A percentile compares a stretch with the other conserved stretches of the same genome.
phyloP scores from a whole-genome alignment of 2,797 vertebrate species.

The Pachyuromys duprasi region DNA sequence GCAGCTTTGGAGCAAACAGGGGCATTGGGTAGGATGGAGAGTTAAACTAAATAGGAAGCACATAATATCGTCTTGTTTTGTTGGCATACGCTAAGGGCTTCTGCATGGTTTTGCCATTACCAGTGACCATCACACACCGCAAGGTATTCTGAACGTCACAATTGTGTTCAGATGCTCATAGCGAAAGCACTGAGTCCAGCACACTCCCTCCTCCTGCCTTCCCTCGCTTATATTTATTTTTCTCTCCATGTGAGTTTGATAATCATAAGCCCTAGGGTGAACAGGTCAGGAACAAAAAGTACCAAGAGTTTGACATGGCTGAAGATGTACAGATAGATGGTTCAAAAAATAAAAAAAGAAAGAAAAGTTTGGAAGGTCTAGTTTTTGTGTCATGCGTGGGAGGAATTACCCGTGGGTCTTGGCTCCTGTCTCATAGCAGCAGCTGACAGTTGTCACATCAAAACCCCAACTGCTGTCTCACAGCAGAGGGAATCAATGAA shows the following conservation, averaged over 20 bases:
- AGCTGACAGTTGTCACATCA: conserved; percentile 19
- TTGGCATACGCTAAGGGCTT: conserved; percentile 11
- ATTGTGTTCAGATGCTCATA: not conserved
- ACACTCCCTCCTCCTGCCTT: not conserved
- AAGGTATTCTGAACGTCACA: conserved; percentile 1
- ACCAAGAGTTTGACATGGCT: conserved; percentile 42
- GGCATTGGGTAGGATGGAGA: conserved; percentile 50
- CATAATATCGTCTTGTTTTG: conserved; percentile 23
- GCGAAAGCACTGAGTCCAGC: not conserved
- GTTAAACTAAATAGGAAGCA: conserved; percentile 33
- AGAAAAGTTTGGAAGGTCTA: conserved; percentile 23
- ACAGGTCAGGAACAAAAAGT: conserved; percentile 34
- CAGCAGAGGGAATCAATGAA: conserved; percentile 15
- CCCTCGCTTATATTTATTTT: not conserved
- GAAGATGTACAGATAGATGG: not conserved
- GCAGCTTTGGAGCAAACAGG: conserved; percentile 4
- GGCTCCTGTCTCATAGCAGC: not conserved
- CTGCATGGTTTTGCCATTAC: not conserved
- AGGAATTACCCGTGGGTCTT: conserved; percentile 34
- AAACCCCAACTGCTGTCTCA: conserved; percentile 2
- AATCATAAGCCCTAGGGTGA: conserved; percentile 9
- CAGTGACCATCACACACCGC: not conserved
- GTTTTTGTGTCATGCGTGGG: not conserved
- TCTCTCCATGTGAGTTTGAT: conserved; percentile 20
- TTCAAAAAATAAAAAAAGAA: not conserved